Evolutionary conservation across 2,797 vertebrate genomes (phyloP), one percentile per base, ranked within the genome.

Genomic region (Pantherophis vulpinus): DNA sequence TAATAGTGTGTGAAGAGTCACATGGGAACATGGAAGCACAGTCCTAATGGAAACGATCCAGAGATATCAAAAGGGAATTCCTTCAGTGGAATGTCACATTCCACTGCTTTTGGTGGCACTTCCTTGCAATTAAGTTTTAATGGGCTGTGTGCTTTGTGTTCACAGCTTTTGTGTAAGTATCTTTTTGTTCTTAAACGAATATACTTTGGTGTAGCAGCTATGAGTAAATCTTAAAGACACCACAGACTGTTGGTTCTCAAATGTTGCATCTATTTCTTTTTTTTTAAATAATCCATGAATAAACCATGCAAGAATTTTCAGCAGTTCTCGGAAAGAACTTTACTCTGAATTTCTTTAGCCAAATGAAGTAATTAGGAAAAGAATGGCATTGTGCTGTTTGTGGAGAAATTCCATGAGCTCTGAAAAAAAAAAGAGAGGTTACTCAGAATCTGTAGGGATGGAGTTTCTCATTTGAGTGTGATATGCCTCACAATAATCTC

Each of bases 141-240:
- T 86, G 70, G 51, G 86, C n/a, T 88, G 32, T 93, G 16, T 94
- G 95, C 94, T 94, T 93, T 94, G 20, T 55, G 56, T 27, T 88
- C 95, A 94, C 95, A 94, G 94, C 93, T 97, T 97, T 94, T 96
- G 95, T 95, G 95, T 96, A 91, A 96, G 94, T 95, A 97, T 97
- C 97, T 96, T 97, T 98, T 96, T 94, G 96, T 93, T 95, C 96
- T 94, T 51, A 87, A 96, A 96, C 86, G 95, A 96, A 97, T 94
- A 97, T 98, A 98, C 98, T 98, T 98, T 98, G 98, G 97, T 97
- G 96, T 16, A 90, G 96, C 96, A 94, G 96, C 96, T 97, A 96
- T 97, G 97, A 97, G 96, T 93, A 94, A 88, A 88, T 95, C 94
- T 95, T 86, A 94, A 94, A 96, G 92, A 94, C 94, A 93, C n/a